phyloP scores from a whole-genome alignment of 2,113 vertebrate species.

The Prochilodus magdalenae region DNA sequence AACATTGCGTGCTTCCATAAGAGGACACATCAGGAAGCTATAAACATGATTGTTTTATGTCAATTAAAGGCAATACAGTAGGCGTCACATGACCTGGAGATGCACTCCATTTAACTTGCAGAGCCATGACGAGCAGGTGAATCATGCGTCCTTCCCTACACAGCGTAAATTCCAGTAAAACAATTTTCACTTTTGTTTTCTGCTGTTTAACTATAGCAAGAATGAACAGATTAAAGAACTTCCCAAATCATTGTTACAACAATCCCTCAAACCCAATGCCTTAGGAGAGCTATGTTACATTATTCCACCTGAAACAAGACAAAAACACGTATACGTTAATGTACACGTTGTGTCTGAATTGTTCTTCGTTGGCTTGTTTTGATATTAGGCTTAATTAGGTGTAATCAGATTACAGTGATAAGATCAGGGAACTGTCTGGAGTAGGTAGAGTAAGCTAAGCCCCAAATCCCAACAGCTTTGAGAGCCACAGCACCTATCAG shows the following conservation, averaged over 20 bases:
- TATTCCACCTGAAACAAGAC: neutral
- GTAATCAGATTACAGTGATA: slow-evolving; percentile 66
- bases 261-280: too few species aligned
- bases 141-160: neutral
- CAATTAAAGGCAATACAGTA: too few species aligned
- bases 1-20: neutral
- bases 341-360: slow-evolving; percentile 20
- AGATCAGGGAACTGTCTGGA: slow-evolving; percentile 62
- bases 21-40: neutral
- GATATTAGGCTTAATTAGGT: slow-evolving; percentile 58
- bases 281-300: neutral
- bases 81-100: too few species aligned
- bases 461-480: slow-evolving; percentile 64
- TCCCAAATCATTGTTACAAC: neutral
- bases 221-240: neutral
- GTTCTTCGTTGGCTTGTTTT: slow-evolving; percentile 30
- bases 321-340: neutral
- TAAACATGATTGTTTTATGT: neutral
- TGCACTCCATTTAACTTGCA: neutral
- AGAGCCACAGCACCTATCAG: slow-evolving; percentile 52
- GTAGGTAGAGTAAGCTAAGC: slow-evolving; percentile 63
- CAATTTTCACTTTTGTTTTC: neutral
- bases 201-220: neutral
- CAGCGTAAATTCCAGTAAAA: neutral
- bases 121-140: neutral